Base-by-base conservation (phyloP, 2,888 invertebrate genomes). In the Morpho helenor region DNA sequence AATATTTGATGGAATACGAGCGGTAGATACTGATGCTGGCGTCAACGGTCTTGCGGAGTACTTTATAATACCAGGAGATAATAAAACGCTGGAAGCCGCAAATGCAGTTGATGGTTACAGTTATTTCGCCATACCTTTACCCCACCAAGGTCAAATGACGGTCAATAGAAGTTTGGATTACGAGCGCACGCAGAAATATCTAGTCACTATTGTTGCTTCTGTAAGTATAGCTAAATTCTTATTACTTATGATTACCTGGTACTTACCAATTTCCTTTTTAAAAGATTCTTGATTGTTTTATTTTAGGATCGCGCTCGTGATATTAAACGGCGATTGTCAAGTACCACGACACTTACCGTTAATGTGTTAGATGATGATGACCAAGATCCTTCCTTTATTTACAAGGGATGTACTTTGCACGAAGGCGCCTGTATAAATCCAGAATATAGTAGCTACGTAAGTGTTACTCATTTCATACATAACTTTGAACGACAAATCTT, bases 21-120 rank as follows among this genome's bases (percentile, higher is more conserved):
- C 97, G 0, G 89, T 92, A 57, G 97, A 97, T 78, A 94, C 94
- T 57, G 97, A 97, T 79, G 95, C 96, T 1, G 97, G 97, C 49
- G 96, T 96, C 64, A 97, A 97, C 77, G 97, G 96, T 49, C 92
- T 97, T 49, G 94, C 97, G 3, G 97, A 97, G 77, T 97, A 97
- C 82, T 96, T 94, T 67, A 94, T 97, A 64, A 92, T 96, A 61
- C 94, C 95, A 69, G 94, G 95, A 61, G 82, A 87, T 59, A 89
- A 89, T 66, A 71, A 69, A 23, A 87, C 87, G 0, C 45, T 87
- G 60, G 87, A 87, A 55, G 74, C 68, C 7, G 84, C 87, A 16
- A 93, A 94, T 65, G 93, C 93, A 3, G 91, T 91, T 1, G 97
- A 97, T 80, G 97, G 97, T 22, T 96, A 93, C 78, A 95, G 95